Percentiles rank a stretch among this genome's conserved stretches.
phyloP scores from a whole-genome alignment of 2,888 invertebrate genomes.

The Callyntrura sp. region DNA sequence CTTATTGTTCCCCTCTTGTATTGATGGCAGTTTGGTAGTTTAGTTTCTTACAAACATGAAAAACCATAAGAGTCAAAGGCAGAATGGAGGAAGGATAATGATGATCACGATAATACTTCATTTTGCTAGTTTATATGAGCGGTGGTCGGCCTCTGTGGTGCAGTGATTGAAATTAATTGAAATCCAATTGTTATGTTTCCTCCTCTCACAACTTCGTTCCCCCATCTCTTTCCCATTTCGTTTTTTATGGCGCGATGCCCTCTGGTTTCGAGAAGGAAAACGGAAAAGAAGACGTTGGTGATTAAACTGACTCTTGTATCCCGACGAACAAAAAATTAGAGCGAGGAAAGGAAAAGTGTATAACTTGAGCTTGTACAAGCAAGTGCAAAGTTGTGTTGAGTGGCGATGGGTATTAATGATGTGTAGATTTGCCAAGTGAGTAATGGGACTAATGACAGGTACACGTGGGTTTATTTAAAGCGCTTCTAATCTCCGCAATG shows the following conservation, averaged over 20 bases:
- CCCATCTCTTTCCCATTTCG: neutral
- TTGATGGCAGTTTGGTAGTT: neutral
- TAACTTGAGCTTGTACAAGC: conserved; percentile 14
- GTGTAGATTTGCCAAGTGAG: conserved; percentile 72
- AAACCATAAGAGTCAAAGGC: conserved; percentile 53
- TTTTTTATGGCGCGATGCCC: conserved; percentile 21
- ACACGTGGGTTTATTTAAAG: conserved; percentile 61
- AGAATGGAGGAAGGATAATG: conserved; percentile 41
- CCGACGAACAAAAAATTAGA: conserved; percentile 14
- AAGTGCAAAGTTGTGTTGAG: conserved; percentile 68
- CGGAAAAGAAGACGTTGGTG: conserved; percentile 10
- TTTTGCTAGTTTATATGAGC: conserved; percentile 57
- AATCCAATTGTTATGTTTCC: conserved; percentile 71
- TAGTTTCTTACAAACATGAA: conserved; percentile 15
- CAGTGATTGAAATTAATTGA: conserved; percentile 77
- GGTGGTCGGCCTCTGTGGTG: conserved; percentile 14
- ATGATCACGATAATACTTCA: conserved; percentile 67
- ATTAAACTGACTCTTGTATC: conserved; percentile 5
- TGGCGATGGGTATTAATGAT: conserved; percentile 74
- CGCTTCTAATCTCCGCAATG: neutral
- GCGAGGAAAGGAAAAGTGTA: conserved; percentile 2
- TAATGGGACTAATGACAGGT: conserved; percentile 72
- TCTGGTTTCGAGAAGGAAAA: neutral
- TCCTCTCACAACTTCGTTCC: conserved; percentile 33
- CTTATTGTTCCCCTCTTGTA: neutral